phyloP scores from a whole-genome alignment of 1,140 invertebrate species.

The Semibalanus balanoides region DNA sequence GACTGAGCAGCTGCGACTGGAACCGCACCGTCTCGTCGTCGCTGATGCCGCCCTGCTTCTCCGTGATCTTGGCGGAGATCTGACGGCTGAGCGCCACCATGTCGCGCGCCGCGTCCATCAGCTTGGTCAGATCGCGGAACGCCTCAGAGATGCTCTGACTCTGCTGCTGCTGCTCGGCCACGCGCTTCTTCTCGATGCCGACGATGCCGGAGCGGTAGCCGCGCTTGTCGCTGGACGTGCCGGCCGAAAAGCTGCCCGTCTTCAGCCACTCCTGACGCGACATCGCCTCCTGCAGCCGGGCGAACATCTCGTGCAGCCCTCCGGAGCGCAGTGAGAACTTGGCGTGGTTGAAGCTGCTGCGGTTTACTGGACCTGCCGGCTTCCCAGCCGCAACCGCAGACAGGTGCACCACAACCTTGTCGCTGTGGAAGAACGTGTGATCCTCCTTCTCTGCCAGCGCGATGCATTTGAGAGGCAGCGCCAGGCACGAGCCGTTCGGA shows the following conservation, averaged over 20 bases:
- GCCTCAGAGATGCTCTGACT: constrained; percentile 81
- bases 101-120: constrained; percentile 93
- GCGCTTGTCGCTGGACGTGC: constrained; percentile 22
- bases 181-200: constrained; percentile 83
- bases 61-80: constrained; percentile 85
- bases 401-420: constrained; percentile 69
- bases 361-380: constrained; percentile 53
- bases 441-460: constrained; percentile 63
- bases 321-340: constrained; percentile 81
- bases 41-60: constrained; percentile 87
- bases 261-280: constrained; percentile 33
- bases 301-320: constrained; percentile 49
- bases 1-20: constrained; percentile 86
- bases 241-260: constrained; percentile 21
- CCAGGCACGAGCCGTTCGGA: constrained; percentile 49
- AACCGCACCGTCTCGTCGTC: constrained; percentile 95
- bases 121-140: constrained; percentile 84
- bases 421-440: constrained; percentile 58
- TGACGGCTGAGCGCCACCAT: constrained; percentile 86
- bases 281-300: constrained; percentile 30
- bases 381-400: constrained; percentile 45
- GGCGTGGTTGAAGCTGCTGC: constrained; percentile 54
- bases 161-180: constrained; percentile 75
- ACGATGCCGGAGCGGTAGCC: constrained; percentile 55
- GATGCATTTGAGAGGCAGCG: constrained; percentile 50